Evolutionary conservation across 2,888 invertebrate species (phyloP), one percentile per base, ranked within the genome.

Genomic region (Baronia brevicornis): DNA sequence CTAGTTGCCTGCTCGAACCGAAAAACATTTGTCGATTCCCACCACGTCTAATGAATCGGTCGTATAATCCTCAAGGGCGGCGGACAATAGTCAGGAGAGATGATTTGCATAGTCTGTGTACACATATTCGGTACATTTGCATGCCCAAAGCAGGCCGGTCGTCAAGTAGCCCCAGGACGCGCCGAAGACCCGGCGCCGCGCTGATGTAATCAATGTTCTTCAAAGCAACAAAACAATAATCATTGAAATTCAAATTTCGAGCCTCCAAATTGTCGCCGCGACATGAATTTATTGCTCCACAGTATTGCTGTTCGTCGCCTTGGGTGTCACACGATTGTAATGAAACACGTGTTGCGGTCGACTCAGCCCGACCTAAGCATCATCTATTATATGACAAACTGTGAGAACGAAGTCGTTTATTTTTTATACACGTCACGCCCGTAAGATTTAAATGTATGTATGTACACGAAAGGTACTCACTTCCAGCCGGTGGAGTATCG

Each of bases 401-500:
- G 41, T 44, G 49, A 53, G 53, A 65, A 65, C 52, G 48, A 47
- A 44, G 46, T 49, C 43, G 45, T 58, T 53, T 51, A 18, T 8
- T 33, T 21, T 4, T 19, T n/a, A 14, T 26, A 23, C 14, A 22
- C 21, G 13, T 3, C 27, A 11, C 6, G 27, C 3, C 17, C 3
- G 18, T 18, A 5, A 13, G 7, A 25, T 12, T 13, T 38, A 35
- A 33, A 33, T 23, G 17, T 30, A 32, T 23, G 33, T 35, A 27
- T 33, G 36, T 35, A 27, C 35, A 40, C 32, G 60, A 51, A 42
- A 46, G 53, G 56, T 72, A 84, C 85, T 84, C 66, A 85, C 85
- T 94, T 94, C 97, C 97, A 97, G 48, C 97, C 97, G 12, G 96
- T 97, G 28, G 97, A 96, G 82, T 96, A 97, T 60, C 97, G 89